phyloP scores from a whole-genome alignment of 2,113 vertebrate genomes.

The Seriola aureovittata region DNA sequence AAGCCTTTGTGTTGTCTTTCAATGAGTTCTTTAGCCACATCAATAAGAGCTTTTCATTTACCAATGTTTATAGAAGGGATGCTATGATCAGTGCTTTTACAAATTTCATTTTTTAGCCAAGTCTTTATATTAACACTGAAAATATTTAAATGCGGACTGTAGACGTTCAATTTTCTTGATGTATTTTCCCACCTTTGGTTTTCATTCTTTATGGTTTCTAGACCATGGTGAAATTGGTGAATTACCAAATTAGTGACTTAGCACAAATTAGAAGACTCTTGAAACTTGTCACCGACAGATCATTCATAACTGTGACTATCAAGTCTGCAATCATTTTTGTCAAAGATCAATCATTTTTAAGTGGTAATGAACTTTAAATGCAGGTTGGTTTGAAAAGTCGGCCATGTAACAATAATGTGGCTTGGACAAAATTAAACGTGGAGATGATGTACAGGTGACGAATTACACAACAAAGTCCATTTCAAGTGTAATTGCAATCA shows the following conservation, averaged over 20 bases:
- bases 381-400: constrained; percentile 14
- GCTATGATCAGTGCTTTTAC: not conserved
- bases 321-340: not conserved
- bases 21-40: not conserved
- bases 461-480: not conserved
- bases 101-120: not conserved
- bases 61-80: not conserved
- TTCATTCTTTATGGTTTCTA: not conserved
- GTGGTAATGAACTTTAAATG: not conserved
- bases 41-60: not conserved
- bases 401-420: not conserved
- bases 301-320: not conserved
- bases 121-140: not conserved
- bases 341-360: not conserved
- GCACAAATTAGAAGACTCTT: not conserved
- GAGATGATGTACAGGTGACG: not conserved
- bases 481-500: not conserved
- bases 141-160: not conserved
- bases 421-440: not conserved
- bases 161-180: not conserved
- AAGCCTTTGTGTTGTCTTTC: not conserved
- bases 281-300: not conserved
- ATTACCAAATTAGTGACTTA: not conserved
- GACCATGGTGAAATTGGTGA: not conserved
- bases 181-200: not conserved